Percentiles rank a stretch among this genome's conserved stretches.
phyloP scores from a whole-genome alignment of 2,888 invertebrate genomes.

The Oegoconia quadripuncta region DNA sequence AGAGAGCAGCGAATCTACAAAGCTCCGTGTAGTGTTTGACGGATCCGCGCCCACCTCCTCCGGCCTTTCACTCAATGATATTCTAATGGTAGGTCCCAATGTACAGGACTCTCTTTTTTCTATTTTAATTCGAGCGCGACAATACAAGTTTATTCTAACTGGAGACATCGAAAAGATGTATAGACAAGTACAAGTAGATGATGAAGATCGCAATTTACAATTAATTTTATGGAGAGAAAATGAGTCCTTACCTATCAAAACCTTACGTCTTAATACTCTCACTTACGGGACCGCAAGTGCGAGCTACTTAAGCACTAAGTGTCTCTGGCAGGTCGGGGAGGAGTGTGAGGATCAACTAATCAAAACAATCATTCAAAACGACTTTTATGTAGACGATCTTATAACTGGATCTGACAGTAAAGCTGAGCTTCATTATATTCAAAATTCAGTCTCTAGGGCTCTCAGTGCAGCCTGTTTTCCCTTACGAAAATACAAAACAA shows the following conservation, averaged over 20 bases:
- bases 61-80: slow-evolving; percentile 36
- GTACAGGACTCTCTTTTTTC: slow-evolving; percentile 34
- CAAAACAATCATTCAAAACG: slow-evolving; percentile 25
- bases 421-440: slow-evolving; percentile 4
- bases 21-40: slow-evolving; percentile 37
- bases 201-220: slow-evolving; percentile 26
- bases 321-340: slow-evolving; percentile 27
- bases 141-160: slow-evolving; percentile 29
- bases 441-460: slow-evolving; percentile 9
- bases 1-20: slow-evolving; percentile 31
- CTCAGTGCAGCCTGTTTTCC: slow-evolving; percentile 18
- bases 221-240: slow-evolving; percentile 36
- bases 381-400: slow-evolving; percentile 27
- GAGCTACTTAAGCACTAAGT: slow-evolving; percentile 20
- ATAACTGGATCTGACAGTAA: slow-evolving; percentile 20
- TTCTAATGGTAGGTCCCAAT: slow-evolving; percentile 26
- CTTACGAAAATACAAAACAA: slow-evolving; percentile 22
- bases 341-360: slow-evolving; percentile 20
- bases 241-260: slow-evolving; percentile 15
- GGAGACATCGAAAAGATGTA: slow-evolving; percentile 40
- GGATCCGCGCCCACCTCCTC: slow-evolving; percentile 26
- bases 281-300: slow-evolving; percentile 14
- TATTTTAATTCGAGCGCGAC: slow-evolving; percentile 32
- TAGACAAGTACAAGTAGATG: slow-evolving; percentile 13
- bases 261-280: slow-evolving; percentile 10